Conservation (phyloP, 2,113 vertebrate genomes). For the Alethe diademata region DNA sequence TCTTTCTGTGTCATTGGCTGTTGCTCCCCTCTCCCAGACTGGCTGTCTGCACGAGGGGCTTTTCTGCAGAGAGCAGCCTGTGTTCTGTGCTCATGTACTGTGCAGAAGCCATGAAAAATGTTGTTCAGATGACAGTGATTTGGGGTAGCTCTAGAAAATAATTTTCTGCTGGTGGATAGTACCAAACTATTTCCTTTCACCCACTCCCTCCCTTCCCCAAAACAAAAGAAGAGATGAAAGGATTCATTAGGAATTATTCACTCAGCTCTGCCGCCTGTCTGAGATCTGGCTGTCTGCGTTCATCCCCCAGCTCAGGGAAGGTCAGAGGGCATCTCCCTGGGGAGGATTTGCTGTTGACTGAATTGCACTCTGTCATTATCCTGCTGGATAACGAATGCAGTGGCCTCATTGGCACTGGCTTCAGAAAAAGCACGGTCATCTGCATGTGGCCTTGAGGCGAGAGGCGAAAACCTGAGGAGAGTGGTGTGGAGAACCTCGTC, state of each 20-base stretch:
- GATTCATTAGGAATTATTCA: conserved; percentile 68
- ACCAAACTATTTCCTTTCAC: conserved; percentile 32
- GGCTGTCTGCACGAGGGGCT: not conserved
- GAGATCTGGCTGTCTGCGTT: conserved; percentile 56
- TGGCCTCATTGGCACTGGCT: conserved; percentile 60
- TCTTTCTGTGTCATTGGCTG: not conserved
- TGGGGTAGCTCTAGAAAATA: not conserved
- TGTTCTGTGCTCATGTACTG: not conserved
- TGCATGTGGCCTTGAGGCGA: conserved; percentile 49
- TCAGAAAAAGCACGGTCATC: conserved; percentile 56
- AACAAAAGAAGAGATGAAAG: conserved; percentile 69
- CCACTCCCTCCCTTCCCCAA: conserved; percentile 6
- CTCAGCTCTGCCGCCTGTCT: conserved; percentile 61
- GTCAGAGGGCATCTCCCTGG: conserved; percentile 64
- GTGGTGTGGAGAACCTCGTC: not conserved
- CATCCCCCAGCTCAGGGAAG: conserved; percentile 54
- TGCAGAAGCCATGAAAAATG: conserved; percentile 18
- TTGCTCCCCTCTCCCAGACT: not conserved
- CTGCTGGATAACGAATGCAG: conserved; percentile 63
- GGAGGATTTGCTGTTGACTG: conserved; percentile 71
- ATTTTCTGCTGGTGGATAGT: conserved; percentile 45
- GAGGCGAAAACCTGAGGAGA: not conserved
- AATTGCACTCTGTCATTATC: conserved; percentile 72
- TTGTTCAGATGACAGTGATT: not conserved
- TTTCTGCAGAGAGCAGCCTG: not conserved